Base-by-base conservation (phyloP, 1,140 invertebrate species). In the Hydropsyche tenuis region DNA sequence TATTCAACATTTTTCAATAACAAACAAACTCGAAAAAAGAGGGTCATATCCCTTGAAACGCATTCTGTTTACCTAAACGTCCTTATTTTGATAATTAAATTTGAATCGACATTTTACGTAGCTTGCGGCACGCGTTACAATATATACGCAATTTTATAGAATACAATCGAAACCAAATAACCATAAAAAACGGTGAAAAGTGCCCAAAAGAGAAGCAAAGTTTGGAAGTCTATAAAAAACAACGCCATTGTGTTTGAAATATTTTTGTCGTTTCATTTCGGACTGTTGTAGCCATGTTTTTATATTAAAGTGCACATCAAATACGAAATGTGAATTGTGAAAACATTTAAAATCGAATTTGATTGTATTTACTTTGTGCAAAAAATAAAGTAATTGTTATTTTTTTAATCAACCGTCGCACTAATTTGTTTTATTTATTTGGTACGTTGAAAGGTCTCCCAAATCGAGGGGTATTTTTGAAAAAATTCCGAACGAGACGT, bases 81-180 rank as follows among this genome's bases (percentile, higher is more conserved):
- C 42, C 43, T 48, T 68, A 68, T 68, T 68, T 68, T 48, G 65
- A 68, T 68, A 68, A 68, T 68, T 66, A 66, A 43, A 68, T 48
- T 68, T 68, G 45, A 68, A 68, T 68, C 45, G 43, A 48, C 65
- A 70, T 70, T 69, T 69, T 69, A 45, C 45, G 66, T 69, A 56
- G 23, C 68, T 70, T 22, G 48, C 68, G 68, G 68, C 68, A 70
- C 68, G 68, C 48, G 68, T 9, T 56, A 23, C 30, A 37, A 37
- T 37, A 37, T 37, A 37, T 4, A 37, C 23, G 56, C 18, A 42
- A 25, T 45, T 3, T 25, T 14, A 20, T 23, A 11, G 20, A 60
- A 63, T 16, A 65, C 63, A 65, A 65, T 65, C 60, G 23, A 63
- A 63, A 18, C 37, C 16, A 6, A 65, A 43, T 18, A 65, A 43